Evolutionary conservation across 2,113 vertebrate species (phyloP), one percentile per base, ranked within the genome.

Genomic region (Nanorana parkeri): DNA sequence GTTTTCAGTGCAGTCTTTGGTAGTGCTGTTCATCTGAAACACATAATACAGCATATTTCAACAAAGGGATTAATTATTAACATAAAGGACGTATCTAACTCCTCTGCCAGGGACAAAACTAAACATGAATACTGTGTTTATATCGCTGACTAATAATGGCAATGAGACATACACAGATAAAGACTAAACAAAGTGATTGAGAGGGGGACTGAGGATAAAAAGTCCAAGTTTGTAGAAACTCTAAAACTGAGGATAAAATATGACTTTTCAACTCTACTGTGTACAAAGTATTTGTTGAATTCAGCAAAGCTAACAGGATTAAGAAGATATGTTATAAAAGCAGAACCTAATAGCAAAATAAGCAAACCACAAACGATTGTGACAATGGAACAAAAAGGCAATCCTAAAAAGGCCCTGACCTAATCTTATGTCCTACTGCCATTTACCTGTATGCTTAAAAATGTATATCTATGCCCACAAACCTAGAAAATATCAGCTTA

Each of bases 81-180:
- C 28, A 36, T 19, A 17, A 65, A 65, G 16, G 7, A 29, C 5
- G 20, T 16, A 68, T 51, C 7, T 68, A 6, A 68, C 2, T 68
- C 4, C 36, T 51, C 3, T 68, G 20, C n/a, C 41, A 51, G 36
- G 67, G 17, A 17, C 13, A 24, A 17, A 51, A 16, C n/a, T 47
- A 68, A 51, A 68, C 17, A 23, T 15, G 23, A 23, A 5, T 4
- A 1, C 20, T 21, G 32, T 47, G 32, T 13, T 47, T 17, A 68
- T n/a, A 51, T 2, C 41, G 11, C 41, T 47, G 41, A 47, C 41
- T 47, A 47, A 47, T 47, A 47, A 47, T 68, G 51, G 17, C 7
- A 8, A 66, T 68, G 32, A 68, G 29, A 41, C 29, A 47, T 29
- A 47, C 68, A 71, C 24, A 71, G n/a, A 71, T 51, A 23, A 52